A percentile compares a stretch with the other conserved stretches of the same genome.
Conservation (phyloP, 2,888 invertebrate genomes). For the Cerastis rubricosa region DNA sequence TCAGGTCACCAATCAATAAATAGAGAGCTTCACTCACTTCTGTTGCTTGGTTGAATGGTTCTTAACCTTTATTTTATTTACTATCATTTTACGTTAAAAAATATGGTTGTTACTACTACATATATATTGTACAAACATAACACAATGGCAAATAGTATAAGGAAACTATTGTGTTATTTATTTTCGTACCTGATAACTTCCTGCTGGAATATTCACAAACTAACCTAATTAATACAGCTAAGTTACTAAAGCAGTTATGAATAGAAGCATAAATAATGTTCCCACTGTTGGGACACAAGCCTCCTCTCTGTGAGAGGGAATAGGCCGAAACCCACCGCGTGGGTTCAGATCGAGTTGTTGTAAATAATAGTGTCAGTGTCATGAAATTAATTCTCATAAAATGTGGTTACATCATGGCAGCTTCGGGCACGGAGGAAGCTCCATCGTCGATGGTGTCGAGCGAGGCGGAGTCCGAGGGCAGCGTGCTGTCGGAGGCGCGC, state of each 20-base stretch:
- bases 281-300: background rate
- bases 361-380: background rate
- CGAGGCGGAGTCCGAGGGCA: conserved; percentile 87
- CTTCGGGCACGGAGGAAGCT: conserved; percentile 84
- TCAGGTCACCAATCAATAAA: conserved; percentile 39
- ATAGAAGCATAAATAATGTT: background rate
- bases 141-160: background rate
- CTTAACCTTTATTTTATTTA: background rate
- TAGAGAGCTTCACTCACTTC: background rate
- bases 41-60: conserved; percentile 11
- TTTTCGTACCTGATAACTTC: background rate
- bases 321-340: background rate
- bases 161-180: conserved; percentile 32
- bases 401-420: conserved; percentile 53
- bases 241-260: background rate
- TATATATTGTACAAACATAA: background rate
- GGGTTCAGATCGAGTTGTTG: background rate
- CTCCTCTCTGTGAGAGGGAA: background rate
- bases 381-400: conserved; percentile 37
- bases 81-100: background rate
- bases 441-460: conserved; percentile 88
- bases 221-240: background rate
- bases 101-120: background rate
- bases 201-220: background rate
- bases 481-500: conserved; percentile 81